Evolutionary conservation across 30 jellyfish, hydroid and myxozoan species (phyloP).

Genomic region (Hydractinia echinata): DNA sequence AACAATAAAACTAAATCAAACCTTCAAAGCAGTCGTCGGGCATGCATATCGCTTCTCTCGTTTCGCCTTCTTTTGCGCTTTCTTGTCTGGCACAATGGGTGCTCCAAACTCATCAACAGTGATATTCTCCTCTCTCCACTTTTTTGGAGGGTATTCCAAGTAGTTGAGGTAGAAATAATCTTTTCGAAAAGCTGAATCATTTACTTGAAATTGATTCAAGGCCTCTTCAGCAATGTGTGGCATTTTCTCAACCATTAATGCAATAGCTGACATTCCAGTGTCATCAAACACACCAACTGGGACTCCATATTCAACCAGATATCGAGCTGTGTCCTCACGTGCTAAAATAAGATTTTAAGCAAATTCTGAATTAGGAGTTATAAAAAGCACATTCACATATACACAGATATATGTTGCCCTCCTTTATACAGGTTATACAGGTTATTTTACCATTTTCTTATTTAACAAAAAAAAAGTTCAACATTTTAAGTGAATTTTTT

Average conservation of each 20-base stretch:
- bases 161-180: conserved; percentile 70
- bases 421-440: too few species aligned
- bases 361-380: too few species aligned
- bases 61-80: conserved; percentile 27
- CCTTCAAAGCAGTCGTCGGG: conserved; percentile 78
- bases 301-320: conserved; percentile 72
- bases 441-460: too few species aligned
- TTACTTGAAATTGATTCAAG: conserved; percentile 56
- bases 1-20: not conserved
- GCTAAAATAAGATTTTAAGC: conserved; percentile 26
- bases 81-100: conserved; percentile 18
- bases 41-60: conserved; percentile 26
- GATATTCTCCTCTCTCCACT: conserved; percentile 18
- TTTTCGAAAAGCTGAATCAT: conserved; percentile 85
- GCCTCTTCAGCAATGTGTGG: conserved; percentile 89
- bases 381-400: too few species aligned
- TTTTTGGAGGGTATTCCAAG: conserved; percentile 66
- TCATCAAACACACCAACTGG: conserved; percentile 92
- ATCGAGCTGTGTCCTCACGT: conserved; percentile 82
- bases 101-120: conserved; percentile 26
- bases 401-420: too few species aligned
- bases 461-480: too few species aligned
- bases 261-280: conserved; percentile 86
- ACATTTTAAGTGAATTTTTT: too few species aligned
- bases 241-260: conserved; percentile 82